A percentile compares a stretch with the other conserved stretches of the same genome.
Evolutionary conservation across 2,888 invertebrate genomes (phyloP).

Genomic region (Petrophora chlorosata): DNA sequence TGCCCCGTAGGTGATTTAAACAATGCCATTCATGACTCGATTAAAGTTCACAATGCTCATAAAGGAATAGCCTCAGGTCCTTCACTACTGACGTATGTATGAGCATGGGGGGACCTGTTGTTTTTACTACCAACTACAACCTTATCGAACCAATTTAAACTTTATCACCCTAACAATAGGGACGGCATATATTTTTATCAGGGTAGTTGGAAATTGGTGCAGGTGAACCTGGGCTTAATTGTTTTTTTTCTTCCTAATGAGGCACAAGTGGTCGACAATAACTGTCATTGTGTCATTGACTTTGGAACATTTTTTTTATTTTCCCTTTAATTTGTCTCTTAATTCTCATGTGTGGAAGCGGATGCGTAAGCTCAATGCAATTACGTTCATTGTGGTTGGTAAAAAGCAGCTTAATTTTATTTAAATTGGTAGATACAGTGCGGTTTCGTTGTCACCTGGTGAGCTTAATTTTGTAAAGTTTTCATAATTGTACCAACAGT

Average conservation of each 20-base stretch:
- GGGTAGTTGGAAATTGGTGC: conserved; percentile 41
- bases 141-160: conserved; percentile 39
- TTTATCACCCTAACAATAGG: conserved; percentile 41
- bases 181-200: conserved; percentile 15
- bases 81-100: conserved; percentile 65
- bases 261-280: conserved; percentile 77
- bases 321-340: conserved; percentile 68
- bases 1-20: conserved; percentile 63
- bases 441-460: not conserved
- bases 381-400: conserved; percentile 21
- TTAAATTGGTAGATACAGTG: not conserved
- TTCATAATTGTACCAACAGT: too few relatives aligned
- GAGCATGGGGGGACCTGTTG: conserved; percentile 44
- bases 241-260: conserved; percentile 79
- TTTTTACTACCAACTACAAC: conserved; percentile 23
- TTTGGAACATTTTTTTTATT: conserved; percentile 58
- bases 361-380: conserved; percentile 34
- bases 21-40: conserved; percentile 74
- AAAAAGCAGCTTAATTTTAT: not conserved
- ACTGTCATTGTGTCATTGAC: conserved; percentile 72
- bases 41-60: conserved; percentile 78
- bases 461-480: too few relatives aligned
- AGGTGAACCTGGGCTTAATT: conserved; percentile 67
- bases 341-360: conserved; percentile 56
- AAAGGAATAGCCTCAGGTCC: conserved; percentile 70